phyloP scores from a whole-genome alignment of 2,888 invertebrate species.

The Abscondita cerata region DNA sequence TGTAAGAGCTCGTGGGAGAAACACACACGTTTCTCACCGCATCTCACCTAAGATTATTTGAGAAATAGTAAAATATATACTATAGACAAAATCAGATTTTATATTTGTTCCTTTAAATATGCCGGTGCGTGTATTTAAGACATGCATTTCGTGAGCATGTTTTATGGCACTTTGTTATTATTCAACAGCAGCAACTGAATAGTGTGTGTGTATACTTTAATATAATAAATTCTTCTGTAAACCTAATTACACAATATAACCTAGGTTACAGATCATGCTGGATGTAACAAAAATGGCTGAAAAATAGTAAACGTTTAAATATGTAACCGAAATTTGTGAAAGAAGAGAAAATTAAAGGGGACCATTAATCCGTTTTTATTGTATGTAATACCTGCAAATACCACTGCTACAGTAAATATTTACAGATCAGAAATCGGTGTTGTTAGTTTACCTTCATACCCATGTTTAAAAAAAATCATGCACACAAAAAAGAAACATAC shows the following conservation, averaged over 20 bases:
- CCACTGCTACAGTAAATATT: constrained; percentile 16
- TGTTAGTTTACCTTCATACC: constrained; percentile 23
- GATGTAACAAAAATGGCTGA: constrained; percentile 41
- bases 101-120: too few species aligned
- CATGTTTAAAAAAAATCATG: constrained; percentile 27
- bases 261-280: constrained; percentile 48
- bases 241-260: constrained; percentile 4
- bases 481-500: constrained; percentile 21
- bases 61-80: too few species aligned
- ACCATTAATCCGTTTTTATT: constrained; percentile 55
- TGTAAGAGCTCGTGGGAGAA: too few species aligned
- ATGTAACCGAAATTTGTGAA: constrained; percentile 34
- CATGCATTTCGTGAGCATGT: too few species aligned
- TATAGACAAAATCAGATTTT: too few species aligned
- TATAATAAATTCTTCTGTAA: background rate
- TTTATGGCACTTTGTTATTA: too few species aligned
- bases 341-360: constrained; percentile 34
- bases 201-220: background rate
- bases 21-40: too few species aligned
- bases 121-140: too few species aligned
- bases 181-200: too few species aligned
- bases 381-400: constrained; percentile 36
- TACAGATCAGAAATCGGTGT: constrained; percentile 17
- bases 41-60: too few species aligned
- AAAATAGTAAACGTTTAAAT: constrained; percentile 37